Percentiles rank a stretch among this genome's conserved stretches.
phyloP scores from a whole-genome alignment of 2,797 vertebrate genomes.

The Selene dorsalis region DNA sequence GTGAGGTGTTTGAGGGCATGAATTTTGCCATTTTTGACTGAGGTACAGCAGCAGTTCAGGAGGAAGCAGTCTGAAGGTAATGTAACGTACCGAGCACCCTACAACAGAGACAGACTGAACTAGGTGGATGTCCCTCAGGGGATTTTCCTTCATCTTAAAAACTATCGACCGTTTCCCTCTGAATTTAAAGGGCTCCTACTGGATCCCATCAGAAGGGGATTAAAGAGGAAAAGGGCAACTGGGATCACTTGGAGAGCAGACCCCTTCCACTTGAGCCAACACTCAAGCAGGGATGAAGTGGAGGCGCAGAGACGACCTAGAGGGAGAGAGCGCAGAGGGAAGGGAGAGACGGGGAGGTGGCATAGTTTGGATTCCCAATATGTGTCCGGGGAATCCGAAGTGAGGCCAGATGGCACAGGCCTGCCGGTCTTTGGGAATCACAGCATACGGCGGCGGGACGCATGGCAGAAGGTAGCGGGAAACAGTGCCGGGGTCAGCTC shows the following conservation, averaged over 20 bases:
- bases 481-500: slow-evolving; percentile 83
- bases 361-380: slow-evolving; percentile 86
- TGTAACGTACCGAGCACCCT: slow-evolving; percentile 37
- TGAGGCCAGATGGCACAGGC: slow-evolving; percentile 90
- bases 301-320: slow-evolving; percentile 80
- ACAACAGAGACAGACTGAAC: slow-evolving; percentile 39
- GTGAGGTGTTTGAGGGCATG: background rate
- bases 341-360: slow-evolving; percentile 77
- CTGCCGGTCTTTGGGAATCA: slow-evolving; percentile 84
- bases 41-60: slow-evolving; percentile 14
- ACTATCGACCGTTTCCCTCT: slow-evolving; percentile 69
- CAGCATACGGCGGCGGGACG: slow-evolving; percentile 81
- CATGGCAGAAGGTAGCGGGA: slow-evolving; percentile 83
- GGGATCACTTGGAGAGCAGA: slow-evolving; percentile 79
- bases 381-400: slow-evolving; percentile 89
- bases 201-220: slow-evolving; percentile 78
- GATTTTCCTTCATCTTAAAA: slow-evolving; percentile 76
- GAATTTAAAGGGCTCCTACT: slow-evolving; percentile 76
- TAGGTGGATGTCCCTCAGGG: slow-evolving; percentile 54
- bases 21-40: slow-evolving; percentile 13
- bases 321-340: slow-evolving; percentile 76
- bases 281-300: slow-evolving; percentile 80
- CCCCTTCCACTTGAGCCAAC: slow-evolving; percentile 78
- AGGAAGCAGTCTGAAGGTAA: slow-evolving; percentile 51
- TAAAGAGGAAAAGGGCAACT: slow-evolving; percentile 81